Base-by-base conservation (phyloP, 2,888 invertebrate species). In the Eudemis profundana region DNA sequence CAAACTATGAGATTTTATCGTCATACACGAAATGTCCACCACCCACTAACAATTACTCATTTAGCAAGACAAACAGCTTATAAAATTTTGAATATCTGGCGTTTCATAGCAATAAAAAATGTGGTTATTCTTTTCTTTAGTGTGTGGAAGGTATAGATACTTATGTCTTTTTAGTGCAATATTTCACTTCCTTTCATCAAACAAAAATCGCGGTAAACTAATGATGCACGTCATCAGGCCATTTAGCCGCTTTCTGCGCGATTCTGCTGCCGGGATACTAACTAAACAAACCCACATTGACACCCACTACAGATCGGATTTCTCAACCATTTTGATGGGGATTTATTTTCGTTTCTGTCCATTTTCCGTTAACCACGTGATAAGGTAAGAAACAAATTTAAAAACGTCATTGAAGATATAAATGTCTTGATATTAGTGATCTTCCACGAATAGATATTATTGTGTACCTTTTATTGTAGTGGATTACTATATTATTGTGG, bases 21-120 rank as follows among this genome's bases (percentile, higher is more conserved):
- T 29, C 19, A 17, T 15, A 56, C 42, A 27, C 14, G 19, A 12
- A 36, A 21, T 21, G 27, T 56, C 15, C 4, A 27, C 44, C 42
- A 17, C 56, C 44, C 56, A 56, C 56, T 56, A 40, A 17, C 38
- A 40, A 44, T 56, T 29, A 42, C 44, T 54, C 40, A 56, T 56
- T 44, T 54, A 29, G 12, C 8, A 12, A 44, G 27, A 44, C 27
- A 27, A 42, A 42, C 42, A n/a, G 56, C 40, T 29, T 56, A 56
- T 42, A 56, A 56, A 56, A 17, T 27, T 29, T 17, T 29, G 29
- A 44, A 56, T 29, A 56, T 7, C 29, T 17, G 44, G 12, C n/a
- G 42, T 42, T 12, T 5, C 21, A 15, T n/a, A 27, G 27, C 38
- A 27, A 29, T 27, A 29, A 42, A 40, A 54, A 27, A 15, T 5